Conservation (phyloP, 2,113 vertebrate genomes). For the Fulica atra region DNA sequence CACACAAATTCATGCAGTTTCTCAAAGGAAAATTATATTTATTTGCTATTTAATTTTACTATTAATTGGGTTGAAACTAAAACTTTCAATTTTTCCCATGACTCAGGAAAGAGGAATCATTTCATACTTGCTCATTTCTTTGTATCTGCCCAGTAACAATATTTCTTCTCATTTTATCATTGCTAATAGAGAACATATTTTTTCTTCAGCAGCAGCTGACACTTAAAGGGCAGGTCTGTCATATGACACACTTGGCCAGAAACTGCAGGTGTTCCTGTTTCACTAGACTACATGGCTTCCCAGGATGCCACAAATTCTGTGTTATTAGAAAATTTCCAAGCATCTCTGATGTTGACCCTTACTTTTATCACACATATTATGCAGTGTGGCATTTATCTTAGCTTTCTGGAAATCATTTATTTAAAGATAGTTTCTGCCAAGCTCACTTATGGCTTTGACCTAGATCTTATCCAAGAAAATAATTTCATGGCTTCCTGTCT, state of each 20-base stretch:
- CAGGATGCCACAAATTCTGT: not conserved
- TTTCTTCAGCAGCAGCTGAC: not conserved
- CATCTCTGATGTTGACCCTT: not conserved
- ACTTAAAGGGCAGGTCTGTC: not conserved
- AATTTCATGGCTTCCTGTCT: not conserved
- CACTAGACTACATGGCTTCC: not conserved
- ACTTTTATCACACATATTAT: not conserved
- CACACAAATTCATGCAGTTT: not conserved
- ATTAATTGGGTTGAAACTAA: not conserved
- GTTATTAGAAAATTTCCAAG: not conserved
- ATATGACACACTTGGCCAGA: not conserved
- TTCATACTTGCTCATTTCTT: not conserved
- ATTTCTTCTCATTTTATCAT: not conserved
- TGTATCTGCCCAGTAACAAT: not conserved
- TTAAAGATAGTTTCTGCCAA: not conserved
- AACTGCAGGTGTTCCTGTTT: not conserved
- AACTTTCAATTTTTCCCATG: not conserved
- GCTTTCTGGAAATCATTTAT: not conserved
- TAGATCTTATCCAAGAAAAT: not conserved
- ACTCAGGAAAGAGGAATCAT: not conserved
- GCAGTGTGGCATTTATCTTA: not conserved
- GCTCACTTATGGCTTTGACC: not conserved
- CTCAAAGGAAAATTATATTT: not conserved
- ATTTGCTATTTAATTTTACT: not conserved
- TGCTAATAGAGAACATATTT: not conserved